Base-by-base conservation (phyloP, 92 coral and sea anemone species). In the Parazoanthus atlanticus region DNA sequence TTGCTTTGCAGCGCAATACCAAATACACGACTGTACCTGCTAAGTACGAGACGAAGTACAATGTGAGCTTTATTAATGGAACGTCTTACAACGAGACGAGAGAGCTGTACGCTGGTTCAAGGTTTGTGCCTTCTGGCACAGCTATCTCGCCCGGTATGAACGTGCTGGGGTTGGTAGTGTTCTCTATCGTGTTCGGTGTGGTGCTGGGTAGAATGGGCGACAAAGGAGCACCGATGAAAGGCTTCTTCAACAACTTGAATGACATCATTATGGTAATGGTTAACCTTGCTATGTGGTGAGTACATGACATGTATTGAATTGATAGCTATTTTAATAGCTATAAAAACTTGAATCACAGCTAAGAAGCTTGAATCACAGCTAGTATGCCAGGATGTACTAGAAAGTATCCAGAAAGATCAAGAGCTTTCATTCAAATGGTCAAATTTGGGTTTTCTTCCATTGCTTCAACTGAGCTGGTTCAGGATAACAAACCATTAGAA, bases 131-230 rank as follows among this genome's bases (percentile, higher is more conserved):
- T 17, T 85, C 88, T 38, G 98, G 99, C 5, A 80, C 88, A 61
- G 72, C 25, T 36, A 74, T 88, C 16, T 86, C 91, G n/a, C 77
- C 78, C 16, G 96, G 99, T 33, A 84, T 95, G 85, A 95, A 96
- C 75, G 95, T 96, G 17, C 90, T 96, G 61, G 99, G 99, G 7
- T 85, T 96, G 15, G 94, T 95, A 5, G 90, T 96, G 86, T 95
- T 96, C 78, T 96, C 99, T 0, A 96, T 96, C 71, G 95, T 93
- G 76, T 96, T 96, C 58, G 99, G 99, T 13, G 80, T 92, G 25
- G 96, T 96, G 58, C 92, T 96, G 31, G 98, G 99, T 29, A 90
- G 95, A 67, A 80, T 95, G 93, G 99, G 99, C 9, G 94, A 95
- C n/a, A 86, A 90, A 30, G 99, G 98, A 16, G 85, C 88, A 13